Evolutionary conservation across 2,888 invertebrate species (phyloP).

Genomic region (Rhabditophanes sp.): DNA sequence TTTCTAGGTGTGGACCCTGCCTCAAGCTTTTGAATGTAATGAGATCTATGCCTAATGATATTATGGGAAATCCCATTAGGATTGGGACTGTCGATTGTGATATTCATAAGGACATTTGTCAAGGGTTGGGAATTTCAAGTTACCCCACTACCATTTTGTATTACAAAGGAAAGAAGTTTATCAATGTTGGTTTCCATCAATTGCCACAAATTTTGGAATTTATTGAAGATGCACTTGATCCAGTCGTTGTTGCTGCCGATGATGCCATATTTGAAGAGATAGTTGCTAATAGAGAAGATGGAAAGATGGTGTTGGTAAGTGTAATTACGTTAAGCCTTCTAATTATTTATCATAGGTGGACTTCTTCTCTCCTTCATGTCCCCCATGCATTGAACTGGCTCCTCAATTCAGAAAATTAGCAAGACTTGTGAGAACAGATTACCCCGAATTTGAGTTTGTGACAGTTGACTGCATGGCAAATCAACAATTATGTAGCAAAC

Average conservation of each 20-base stretch:
- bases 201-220: conserved; percentile 55
- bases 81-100: conserved; percentile 34
- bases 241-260: conserved; percentile 53
- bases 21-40: conserved; percentile 57
- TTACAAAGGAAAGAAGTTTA: conserved; percentile 51
- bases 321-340: no score
- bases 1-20: conserved; percentile 61
- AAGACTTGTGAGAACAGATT: conserved; percentile 15
- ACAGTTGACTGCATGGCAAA: conserved; percentile 57
- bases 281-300: conserved; percentile 50
- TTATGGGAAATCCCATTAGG: conserved; percentile 28
- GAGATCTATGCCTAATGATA: conserved; percentile 53
- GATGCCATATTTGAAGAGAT: conserved; percentile 50
- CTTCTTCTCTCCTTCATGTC: conserved; percentile 62
- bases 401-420: conserved; percentile 58
- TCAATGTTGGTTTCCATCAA: conserved; percentile 54
- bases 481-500: conserved; percentile 51
- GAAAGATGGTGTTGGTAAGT: conserved; percentile 56
- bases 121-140: conserved; percentile 42
- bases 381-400: conserved; percentile 54
- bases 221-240: conserved; percentile 48
- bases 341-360: no score
- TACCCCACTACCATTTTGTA: conserved; percentile 60
- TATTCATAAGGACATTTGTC: conserved; percentile 24
- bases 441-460: conserved; percentile 51